Evolutionary conservation across 2,113 vertebrate genomes (phyloP).

Genomic region (Nasalis larvatus): DNA sequence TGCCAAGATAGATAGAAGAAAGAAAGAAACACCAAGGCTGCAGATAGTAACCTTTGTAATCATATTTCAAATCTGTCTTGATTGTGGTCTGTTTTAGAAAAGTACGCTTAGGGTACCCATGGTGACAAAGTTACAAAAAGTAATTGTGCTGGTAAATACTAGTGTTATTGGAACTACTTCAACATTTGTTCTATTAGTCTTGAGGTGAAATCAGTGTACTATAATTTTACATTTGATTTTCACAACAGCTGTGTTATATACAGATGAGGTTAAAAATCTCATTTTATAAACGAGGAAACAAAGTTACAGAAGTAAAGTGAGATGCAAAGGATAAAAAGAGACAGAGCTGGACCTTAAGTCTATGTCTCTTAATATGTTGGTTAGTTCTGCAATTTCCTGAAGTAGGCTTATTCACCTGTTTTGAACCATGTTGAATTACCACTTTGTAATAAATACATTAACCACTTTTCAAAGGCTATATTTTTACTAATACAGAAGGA

Average conservation of each 20-base stretch:
- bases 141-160: background rate
- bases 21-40: background rate
- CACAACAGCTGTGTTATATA: background rate
- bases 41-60: background rate
- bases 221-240: background rate
- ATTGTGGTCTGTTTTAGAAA: background rate
- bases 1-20: background rate
- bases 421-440: slow-evolving; percentile 6
- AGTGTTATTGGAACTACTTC: background rate
- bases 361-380: background rate
- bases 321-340: background rate
- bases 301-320: background rate
- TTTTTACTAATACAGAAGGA: slow-evolving; percentile 22
- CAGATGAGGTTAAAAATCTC: background rate
- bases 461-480: background rate
- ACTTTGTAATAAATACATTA: background rate
- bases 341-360: background rate
- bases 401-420: background rate
- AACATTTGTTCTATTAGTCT: background rate
- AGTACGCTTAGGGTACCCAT: background rate
- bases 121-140: background rate
- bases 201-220: background rate
- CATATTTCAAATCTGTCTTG: background rate
- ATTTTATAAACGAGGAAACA: slow-evolving; percentile 8
- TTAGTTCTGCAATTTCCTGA: background rate